Percentiles rank a stretch among this genome's conserved stretches.
Evolutionary conservation across 37 sponge, comb jelly and placozoan species (phyloP).

Genomic region (Bolinopsis microptera): DNA sequence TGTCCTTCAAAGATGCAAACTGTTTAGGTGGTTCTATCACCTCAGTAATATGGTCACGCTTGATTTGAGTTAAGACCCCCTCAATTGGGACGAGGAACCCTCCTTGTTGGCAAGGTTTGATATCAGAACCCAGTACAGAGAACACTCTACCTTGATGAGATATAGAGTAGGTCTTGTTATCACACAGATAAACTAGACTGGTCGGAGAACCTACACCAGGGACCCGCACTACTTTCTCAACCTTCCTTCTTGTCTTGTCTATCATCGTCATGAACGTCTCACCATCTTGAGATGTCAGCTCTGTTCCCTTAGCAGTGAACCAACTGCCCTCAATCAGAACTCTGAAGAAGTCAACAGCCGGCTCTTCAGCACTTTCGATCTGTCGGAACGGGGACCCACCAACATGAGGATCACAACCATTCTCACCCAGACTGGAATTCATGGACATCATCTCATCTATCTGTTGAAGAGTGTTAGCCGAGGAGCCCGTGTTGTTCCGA

Average conservation of each 20-base stretch:
- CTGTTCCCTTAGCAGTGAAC: neutral
- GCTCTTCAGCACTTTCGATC: neutral
- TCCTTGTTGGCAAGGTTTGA: neutral
- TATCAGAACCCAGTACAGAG: neutral
- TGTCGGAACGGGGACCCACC: neutral
- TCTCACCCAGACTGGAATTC: neutral
- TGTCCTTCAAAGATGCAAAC: neutral
- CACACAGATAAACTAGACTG: neutral
- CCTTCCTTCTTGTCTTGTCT: neutral
- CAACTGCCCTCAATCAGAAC: neutral
- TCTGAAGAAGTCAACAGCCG: conserved; percentile 1
- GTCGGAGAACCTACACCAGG: neutral
- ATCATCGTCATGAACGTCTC: conserved; percentile 22
- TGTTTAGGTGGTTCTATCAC: neutral
- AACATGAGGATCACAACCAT: neutral
- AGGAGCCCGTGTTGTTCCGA: neutral
- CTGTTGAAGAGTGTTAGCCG: neutral
- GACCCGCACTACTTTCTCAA: neutral
- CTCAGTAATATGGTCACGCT: neutral
- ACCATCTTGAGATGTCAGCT: neutral
- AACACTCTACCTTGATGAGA: neutral
- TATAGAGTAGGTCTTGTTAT: neutral
- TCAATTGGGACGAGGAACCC: neutral
- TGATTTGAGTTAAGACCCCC: neutral
- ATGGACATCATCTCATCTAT: neutral